Percentiles rank a stretch among this genome's conserved stretches.
Evolutionary conservation across 2,797 vertebrate species (phyloP).

Genomic region (Cetoscarus ocellatus): DNA sequence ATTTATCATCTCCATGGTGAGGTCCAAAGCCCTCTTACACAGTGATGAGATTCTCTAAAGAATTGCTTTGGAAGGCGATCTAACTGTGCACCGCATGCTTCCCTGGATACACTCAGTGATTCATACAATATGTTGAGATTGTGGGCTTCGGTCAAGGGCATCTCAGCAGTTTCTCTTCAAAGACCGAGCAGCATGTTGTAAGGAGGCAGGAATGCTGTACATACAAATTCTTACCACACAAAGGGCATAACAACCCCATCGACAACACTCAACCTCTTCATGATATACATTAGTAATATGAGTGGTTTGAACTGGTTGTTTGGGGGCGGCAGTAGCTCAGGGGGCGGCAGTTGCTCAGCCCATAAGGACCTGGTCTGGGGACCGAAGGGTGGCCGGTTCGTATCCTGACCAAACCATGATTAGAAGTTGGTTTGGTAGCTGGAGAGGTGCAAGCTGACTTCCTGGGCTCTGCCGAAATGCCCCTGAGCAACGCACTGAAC

Average conservation of each 20-base stretch:
- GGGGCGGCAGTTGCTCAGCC: too few relatives aligned
- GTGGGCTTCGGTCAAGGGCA: conserved; percentile 27
- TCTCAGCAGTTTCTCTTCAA: conserved; percentile 7
- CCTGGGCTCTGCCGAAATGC: too few relatives aligned
- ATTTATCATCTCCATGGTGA: conserved; percentile 45
- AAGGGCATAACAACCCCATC: not conserved
- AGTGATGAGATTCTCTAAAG: conserved; percentile 6
- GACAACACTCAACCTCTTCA: too few relatives aligned
- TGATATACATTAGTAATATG: not conserved
- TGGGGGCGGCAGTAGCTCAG: too few relatives aligned
- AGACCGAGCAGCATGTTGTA: conserved; percentile 2
- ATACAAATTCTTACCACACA: not conserved
- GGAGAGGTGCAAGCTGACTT: too few relatives aligned
- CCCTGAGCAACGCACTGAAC: too few relatives aligned
- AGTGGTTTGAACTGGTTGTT: too few relatives aligned
- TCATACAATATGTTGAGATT: conserved; percentile 12
- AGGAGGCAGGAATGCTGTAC: not conserved
- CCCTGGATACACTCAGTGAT: conserved; percentile 6
- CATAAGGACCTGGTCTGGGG: too few relatives aligned
- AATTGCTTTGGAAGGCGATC: conserved; percentile 8
- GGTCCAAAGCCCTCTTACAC: conserved; percentile 33
- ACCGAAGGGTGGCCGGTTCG: too few relatives aligned
- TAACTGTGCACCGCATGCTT: not conserved
- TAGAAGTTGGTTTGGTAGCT: too few relatives aligned
- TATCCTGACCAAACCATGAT: too few relatives aligned